Evolutionary conservation across 2,113 vertebrate species (phyloP).

Genomic region (Anhinga anhinga): DNA sequence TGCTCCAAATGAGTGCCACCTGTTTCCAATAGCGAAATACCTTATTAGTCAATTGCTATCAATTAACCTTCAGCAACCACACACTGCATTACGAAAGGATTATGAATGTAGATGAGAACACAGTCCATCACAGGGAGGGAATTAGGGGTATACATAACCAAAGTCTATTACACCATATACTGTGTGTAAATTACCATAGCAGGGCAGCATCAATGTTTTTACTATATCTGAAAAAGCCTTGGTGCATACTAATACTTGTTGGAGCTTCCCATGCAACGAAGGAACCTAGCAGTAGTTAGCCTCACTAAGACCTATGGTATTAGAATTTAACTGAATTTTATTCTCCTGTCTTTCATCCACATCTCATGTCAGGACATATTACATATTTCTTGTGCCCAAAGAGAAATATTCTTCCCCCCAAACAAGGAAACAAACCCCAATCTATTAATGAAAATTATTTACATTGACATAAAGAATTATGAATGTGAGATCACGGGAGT

Average conservation of each 20-base stretch:
- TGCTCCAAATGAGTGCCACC: background rate
- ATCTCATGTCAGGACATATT: background rate
- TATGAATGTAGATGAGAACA: conserved; percentile 58
- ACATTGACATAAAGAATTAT: background rate
- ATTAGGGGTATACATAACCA: conserved; percentile 54
- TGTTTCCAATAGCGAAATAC: background rate
- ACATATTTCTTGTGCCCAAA: background rate
- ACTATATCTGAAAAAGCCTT: background rate
- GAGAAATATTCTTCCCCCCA: background rate
- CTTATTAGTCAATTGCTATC: conserved; percentile 42
- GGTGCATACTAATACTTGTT: background rate
- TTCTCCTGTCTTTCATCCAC: background rate
- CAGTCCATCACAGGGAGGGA: conserved; percentile 37
- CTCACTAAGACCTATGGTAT: background rate
- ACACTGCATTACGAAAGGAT: conserved; percentile 52
- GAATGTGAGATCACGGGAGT: background rate
- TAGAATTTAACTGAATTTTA: background rate
- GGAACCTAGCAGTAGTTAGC: background rate
- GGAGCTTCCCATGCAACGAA: background rate
- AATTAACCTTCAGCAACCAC: conserved; percentile 45
- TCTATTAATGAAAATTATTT: background rate
- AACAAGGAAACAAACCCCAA: background rate
- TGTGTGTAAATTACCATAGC: conserved; percentile 19
- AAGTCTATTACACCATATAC: conserved; percentile 25
- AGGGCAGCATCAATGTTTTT: conserved; percentile 14